A percentile compares a stretch with the other conserved stretches of the same genome.
Conservation (phyloP, 2,797 vertebrate species). For the Bradypodion ventrale region DNA sequence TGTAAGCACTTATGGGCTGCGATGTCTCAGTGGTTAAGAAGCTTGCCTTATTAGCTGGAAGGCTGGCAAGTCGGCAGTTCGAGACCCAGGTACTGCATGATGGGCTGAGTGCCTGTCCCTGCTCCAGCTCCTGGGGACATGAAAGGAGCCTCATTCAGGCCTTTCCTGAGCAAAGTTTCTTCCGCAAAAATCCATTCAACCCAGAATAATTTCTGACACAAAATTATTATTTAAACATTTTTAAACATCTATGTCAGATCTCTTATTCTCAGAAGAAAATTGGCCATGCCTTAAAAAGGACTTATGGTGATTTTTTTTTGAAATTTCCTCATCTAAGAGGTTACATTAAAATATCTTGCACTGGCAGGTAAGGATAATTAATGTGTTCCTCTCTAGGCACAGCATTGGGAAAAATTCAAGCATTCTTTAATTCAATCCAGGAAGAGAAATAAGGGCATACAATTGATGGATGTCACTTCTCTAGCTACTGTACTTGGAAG, state of each 20-base stretch:
- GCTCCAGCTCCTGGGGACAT: too few relatives aligned
- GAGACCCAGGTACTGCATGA: too few relatives aligned
- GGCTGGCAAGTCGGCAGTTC: too few relatives aligned
- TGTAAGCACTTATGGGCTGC: not conserved
- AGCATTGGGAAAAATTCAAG: not conserved
- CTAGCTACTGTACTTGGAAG: not conserved
- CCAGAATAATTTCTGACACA: too few relatives aligned
- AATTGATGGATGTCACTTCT: not conserved
- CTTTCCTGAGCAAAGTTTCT: too few relatives aligned
- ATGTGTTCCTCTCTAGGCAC: not conserved
- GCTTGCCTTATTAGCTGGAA: too few relatives aligned
- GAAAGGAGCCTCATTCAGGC: too few relatives aligned
- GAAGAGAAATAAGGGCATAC: not conserved
- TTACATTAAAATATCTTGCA: not conserved
- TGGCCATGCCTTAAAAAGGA: not conserved
- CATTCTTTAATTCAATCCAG: not conserved
- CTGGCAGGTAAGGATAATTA: not conserved
- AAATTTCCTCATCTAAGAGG: not conserved
- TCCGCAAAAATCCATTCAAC: too few relatives aligned
- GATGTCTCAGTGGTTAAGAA: too few relatives aligned
- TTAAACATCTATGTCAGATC: not conserved
- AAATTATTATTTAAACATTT: too few relatives aligned
- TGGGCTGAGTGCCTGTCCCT: too few relatives aligned
- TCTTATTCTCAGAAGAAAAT: not conserved
- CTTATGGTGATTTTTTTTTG: not conserved